A percentile compares a stretch with the other conserved stretches of the same genome.
These are phyloP conservation scores for Leuctra nigra DNA, from an alignment of 2,888 invertebrate genomes.

Conservation along the genomic window DNA sequence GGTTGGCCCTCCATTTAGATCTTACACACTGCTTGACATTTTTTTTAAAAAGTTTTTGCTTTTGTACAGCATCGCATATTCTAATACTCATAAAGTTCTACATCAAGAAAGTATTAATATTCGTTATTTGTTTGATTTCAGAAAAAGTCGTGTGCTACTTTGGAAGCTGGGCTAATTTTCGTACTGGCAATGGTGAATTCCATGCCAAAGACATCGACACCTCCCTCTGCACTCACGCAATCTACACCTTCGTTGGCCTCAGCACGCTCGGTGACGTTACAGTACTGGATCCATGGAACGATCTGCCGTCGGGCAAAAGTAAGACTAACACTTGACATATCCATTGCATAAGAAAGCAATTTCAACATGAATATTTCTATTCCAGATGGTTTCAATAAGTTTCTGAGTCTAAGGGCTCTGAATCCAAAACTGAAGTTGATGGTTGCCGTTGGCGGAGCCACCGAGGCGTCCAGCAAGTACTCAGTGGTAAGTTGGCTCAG, in stretches of 20 bases:
- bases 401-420: not conserved
- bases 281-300: conserved; percentile 22
- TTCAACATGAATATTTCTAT: not conserved
- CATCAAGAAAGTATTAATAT: too few species aligned
- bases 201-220: conserved; percentile 16
- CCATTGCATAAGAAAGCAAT: too few species aligned
- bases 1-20: too few species aligned
- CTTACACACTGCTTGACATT: too few species aligned
- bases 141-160: too few species aligned
- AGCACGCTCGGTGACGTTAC: not conserved
- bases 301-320: conserved; percentile 21
- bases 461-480: not conserved
- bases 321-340: too few species aligned
- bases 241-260: conserved; percentile 19
- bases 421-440: not conserved
- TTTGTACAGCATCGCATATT: too few species aligned
- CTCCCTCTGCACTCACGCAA: conserved; percentile 19
- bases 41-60: too few species aligned
- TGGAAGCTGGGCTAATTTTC: conserved; percentile 20
- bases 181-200: conserved; percentile 14
- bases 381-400: not conserved
- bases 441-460: not conserved
- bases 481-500: too few species aligned
- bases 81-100: too few species aligned
- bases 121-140: too few species aligned